These are phyloP conservation scores for Metridium senile DNA, from an alignment of 92 coral and sea anemone genomes.

Conservation along the genomic window DNA sequence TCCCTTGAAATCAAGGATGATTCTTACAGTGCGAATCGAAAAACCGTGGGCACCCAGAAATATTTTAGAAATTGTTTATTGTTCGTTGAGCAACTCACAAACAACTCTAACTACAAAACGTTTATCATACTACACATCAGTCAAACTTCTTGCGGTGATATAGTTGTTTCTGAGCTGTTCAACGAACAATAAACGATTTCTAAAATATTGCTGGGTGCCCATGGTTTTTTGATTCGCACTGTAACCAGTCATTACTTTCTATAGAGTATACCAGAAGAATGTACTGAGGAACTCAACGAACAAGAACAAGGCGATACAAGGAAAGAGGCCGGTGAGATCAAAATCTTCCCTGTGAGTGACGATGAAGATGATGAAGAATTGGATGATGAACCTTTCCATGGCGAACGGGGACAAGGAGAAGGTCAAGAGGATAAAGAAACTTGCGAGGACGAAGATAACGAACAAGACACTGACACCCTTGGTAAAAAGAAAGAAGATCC, in stretches of 20 bases:
- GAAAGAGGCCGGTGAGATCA: conserved; percentile 51
- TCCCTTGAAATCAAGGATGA: too few relatives aligned
- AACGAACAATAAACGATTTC: too few relatives aligned
- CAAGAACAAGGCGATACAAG: conserved; percentile 27
- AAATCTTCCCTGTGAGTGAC: conserved; percentile 56
- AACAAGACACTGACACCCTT: conserved; percentile 41
- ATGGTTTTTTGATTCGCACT: too few relatives aligned
- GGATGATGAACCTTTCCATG: conserved; percentile 48
- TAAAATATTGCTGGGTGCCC: too few relatives aligned
- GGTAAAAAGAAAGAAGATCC: conserved; percentile 75
- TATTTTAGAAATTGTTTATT: too few relatives aligned
- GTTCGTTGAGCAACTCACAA: too few relatives aligned
- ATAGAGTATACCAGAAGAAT: conserved; percentile 87
- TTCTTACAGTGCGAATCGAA: too few relatives aligned
- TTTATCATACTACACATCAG: too few relatives aligned
- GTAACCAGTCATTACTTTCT: not conserved
- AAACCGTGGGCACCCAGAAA: too few relatives aligned
- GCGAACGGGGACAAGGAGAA: conserved; percentile 55
- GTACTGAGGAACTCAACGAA: conserved; percentile 49
- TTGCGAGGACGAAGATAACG: conserved; percentile 68
- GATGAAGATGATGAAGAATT: conserved; percentile 71
- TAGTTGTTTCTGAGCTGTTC: too few relatives aligned
- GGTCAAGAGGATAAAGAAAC: conserved; percentile 65
- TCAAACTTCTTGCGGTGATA: too few relatives aligned
- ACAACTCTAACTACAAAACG: too few relatives aligned